Evolutionary conservation across 2,797 vertebrate species (phyloP).

Genomic region (Rousettus madagascariensis): DNA sequence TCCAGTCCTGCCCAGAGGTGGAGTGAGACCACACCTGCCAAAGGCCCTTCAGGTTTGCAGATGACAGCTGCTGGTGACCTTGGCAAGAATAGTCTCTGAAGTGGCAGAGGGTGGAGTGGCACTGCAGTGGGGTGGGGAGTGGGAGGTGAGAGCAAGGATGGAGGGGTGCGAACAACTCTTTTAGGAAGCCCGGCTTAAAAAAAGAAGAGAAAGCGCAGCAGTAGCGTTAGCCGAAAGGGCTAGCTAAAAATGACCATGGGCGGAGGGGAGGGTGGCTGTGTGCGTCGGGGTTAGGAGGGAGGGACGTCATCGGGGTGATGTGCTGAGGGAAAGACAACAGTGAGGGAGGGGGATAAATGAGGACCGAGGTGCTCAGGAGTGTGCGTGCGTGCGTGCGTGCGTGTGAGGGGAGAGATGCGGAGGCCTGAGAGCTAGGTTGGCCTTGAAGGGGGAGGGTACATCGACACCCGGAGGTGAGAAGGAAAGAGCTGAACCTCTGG

Average conservation of each 20-base stretch:
- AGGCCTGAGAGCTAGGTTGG: not conserved
- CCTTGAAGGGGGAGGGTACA: not conserved
- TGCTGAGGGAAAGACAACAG: not conserved
- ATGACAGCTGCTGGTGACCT: not conserved
- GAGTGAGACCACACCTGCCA: not conserved
- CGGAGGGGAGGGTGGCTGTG: not conserved
- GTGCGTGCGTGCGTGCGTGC: not conserved
- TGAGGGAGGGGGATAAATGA: not conserved
- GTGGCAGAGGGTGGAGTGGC: not conserved
- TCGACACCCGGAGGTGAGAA: no score
- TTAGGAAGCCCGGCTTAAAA: not conserved
- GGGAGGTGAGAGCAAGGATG: not conserved
- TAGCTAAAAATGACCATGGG: not conserved
- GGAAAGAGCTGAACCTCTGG: not conserved
- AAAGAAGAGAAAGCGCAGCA: not conserved
- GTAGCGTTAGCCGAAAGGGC: not conserved
- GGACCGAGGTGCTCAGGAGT: not conserved
- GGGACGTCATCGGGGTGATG: not conserved
- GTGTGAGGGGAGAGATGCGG: no score
- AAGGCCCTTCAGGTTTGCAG: not conserved
- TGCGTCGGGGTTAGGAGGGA: not conserved
- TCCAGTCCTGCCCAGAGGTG: not conserved
- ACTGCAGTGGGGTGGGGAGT: not conserved
- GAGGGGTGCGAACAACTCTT: not conserved
- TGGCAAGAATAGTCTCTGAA: not conserved